Evolutionary conservation across 2,113 vertebrate genomes (phyloP).

Genomic region (Hoplias malabaricus): DNA sequence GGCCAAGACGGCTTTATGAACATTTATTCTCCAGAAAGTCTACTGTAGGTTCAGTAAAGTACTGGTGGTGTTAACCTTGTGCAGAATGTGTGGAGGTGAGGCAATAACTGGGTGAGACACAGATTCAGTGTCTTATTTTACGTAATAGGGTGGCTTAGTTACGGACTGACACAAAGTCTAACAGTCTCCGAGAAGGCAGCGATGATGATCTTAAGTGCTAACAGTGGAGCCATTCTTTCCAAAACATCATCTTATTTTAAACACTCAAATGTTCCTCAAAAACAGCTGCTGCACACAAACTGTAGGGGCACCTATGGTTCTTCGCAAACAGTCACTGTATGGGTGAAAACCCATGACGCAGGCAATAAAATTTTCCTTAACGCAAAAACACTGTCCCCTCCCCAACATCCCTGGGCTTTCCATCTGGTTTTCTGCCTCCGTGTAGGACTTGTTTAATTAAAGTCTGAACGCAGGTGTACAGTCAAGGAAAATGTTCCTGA

Average conservation of each 20-base stretch:
- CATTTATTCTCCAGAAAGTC: not conserved
- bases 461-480: slow-evolving; percentile 33
- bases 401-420: slow-evolving; percentile 39
- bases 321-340: slow-evolving; percentile 32
- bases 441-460: slow-evolving; percentile 45
- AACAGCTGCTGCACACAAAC: slow-evolving; percentile 16
- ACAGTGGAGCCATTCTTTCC: slow-evolving; percentile 8
- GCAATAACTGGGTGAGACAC: slow-evolving; percentile 4
- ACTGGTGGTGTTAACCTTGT: not conserved
- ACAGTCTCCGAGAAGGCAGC: not conserved
- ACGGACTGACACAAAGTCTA: slow-evolving; percentile 32
- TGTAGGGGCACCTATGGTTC: slow-evolving; percentile 22
- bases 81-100: not conserved
- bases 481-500: slow-evolving; percentile 37
- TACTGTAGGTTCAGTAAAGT: not conserved
- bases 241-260: slow-evolving; percentile 28
- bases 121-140: not conserved
- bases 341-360: slow-evolving; percentile 53
- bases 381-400: slow-evolving; percentile 31
- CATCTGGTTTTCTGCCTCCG: slow-evolving; percentile 40
- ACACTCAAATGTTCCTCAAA: slow-evolving; percentile 29
- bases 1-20: not conserved
- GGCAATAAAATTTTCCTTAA: slow-evolving; percentile 46
- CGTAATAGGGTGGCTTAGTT: slow-evolving; percentile 4
- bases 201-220: not conserved